Evolutionary conservation across 53 echinoderm and acorn worm genomes (phyloP), one percentile per base, ranked within the genome.

Genomic region (Glandiceps talaboti): DNA sequence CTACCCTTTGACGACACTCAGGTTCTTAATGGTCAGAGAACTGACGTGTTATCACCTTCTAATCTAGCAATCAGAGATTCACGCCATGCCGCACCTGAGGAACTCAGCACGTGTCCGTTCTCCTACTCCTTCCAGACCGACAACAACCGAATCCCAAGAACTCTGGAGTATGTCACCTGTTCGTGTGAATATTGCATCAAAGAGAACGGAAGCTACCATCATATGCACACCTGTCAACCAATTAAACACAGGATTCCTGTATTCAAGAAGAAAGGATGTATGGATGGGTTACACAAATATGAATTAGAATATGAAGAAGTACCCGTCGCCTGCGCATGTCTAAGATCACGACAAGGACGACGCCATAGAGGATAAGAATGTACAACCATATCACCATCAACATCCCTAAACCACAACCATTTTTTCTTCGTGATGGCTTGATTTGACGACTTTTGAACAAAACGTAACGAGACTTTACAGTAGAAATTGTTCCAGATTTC

Each of bases 251-350:
- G 32, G 20, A 78, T 82, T 75, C 29, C 12, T 1, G 82, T 86
- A 14, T 28, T 86, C 30, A 78, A 33, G 33, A 73, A 79, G 73
- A 82, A 74, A 1, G 81, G 75, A 26, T 81, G 75, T 31, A 33
- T 73, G 26, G 79, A 30, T 6, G 86, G 86, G 0, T 30, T 81
- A 25, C 74, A 72, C 26, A 82, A 76, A 27, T 86, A 86, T n/a
- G 82, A 82, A 28, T 73, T 86, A 1, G 79, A 78, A 20, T 32
- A 25, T 28, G 74, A 74, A 0, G 29, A 14, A 27, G 80, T 87
- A 25, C 73, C 83, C 26, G 87, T 87, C 14, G 78, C 87, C 30
- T 87, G 87, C 32, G 74, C 76, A n/a, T 87, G 87, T 30, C 28
- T 87, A 33, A 29, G 78, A 26, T 45, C 33, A 26, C 29, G 30